Percentiles rank a stretch among this genome's conserved stretches.
These are phyloP conservation scores for Semotilus atromaculatus DNA, from an alignment of 2,797 vertebrate species.

Conservation along the genomic window DNA sequence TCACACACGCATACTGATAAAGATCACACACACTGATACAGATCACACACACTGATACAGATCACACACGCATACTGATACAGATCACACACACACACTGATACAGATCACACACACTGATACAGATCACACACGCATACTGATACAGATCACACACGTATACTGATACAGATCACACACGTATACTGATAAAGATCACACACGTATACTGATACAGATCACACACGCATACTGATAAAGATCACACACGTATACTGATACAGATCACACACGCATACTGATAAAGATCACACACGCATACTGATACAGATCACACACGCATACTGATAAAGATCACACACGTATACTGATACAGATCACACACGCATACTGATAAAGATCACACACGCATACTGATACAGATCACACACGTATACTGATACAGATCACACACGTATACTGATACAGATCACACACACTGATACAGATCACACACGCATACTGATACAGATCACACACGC, in stretches of 20 bases:
- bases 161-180: neutral
- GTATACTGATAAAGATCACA: too few species aligned
- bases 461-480: neutral
- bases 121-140: neutral
- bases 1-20: too few species aligned
- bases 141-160: neutral
- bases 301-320: neutral
- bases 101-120: too few species aligned
- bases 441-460: too few species aligned
- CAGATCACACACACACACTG: neutral
- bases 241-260: neutral
- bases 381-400: neutral
- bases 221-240: too few species aligned
- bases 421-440: neutral
- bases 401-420: neutral
- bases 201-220: neutral
- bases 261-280: too few species aligned
- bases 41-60: too few species aligned
- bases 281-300: neutral
- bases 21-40: neutral
- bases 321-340: too few species aligned
- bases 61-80: neutral
- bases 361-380: too few species aligned
- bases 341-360: neutral
- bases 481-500: neutral